Evolutionary conservation across 1,140 invertebrate species (phyloP), one percentile per base, ranked within the genome.

Genomic region (Amyelois transitella): DNA sequence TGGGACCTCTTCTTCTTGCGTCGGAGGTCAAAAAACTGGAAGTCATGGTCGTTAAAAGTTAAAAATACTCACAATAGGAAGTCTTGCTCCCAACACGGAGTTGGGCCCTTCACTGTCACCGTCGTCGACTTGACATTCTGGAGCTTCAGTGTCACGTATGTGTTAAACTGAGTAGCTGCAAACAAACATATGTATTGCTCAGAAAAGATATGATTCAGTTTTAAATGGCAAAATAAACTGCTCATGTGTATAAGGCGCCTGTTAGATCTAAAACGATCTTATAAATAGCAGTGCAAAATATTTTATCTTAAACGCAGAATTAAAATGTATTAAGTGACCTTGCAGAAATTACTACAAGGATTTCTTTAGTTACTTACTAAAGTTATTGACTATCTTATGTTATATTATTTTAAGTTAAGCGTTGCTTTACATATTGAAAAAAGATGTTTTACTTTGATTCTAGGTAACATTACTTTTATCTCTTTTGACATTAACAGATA

Each of bases 41-140:
- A 14, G 32, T 12, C n/a, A 38, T 2, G n/a, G 19, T 21, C 2
- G 20, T 19, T 21, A 48, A 48, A 48, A 48, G 47, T 62, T 75
- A 67, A 64, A 63, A 75, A 64, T 79, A 96, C 97, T 98, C 92
- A 99, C 97, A 99, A 99, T 78, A 98, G 93, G 91, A 99, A 99
- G 89, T 99, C 97, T 91, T 99, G 97, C 88, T 98, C 97, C 97
- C 97, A 99, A 86, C 94, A 95, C 75, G 98, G 98, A 89, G 95
- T 94, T 75, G 94, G 92, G 76, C 98, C 98, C 91, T 98, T 98
- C 51, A 99, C 97, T 71, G 96, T 96, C 62, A 98, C 95, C 67
- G 97, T 99, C 58, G 97, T 98, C 51, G 97, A 98, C 91, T 99
- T 99, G 64, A 99, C 97, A 93, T 98, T 98, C 89, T 98, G 96